phyloP scores from a whole-genome alignment of 37 sponge, comb jelly and placozoan species.

The Geodia barretti region DNA sequence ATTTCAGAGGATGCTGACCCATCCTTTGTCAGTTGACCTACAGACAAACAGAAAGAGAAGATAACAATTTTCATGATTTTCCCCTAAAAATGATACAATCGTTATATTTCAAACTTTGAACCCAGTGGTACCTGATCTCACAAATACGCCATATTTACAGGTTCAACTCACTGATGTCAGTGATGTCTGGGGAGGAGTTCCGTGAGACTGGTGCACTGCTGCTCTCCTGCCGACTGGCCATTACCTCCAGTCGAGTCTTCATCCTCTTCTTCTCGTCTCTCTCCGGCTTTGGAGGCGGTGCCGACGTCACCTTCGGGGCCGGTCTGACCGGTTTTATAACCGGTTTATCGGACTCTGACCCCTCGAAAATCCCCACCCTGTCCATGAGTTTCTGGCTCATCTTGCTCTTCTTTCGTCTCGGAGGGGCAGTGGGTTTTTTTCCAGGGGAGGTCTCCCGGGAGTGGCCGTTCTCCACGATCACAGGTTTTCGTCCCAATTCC shows the following conservation, averaged over 20 bases:
- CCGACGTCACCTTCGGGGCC: background rate
- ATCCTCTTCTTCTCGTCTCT: background rate
- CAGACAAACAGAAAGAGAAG: no score
- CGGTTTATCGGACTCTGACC: background rate
- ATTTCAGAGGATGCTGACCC: background rate
- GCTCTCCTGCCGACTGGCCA: background rate
- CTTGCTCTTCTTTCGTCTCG: conserved; percentile 3
- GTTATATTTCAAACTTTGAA: conserved; percentile 42
- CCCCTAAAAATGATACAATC: conserved; percentile 49
- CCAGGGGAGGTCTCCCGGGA: background rate
- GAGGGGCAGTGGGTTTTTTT: conserved; percentile 2
- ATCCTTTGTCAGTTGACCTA: background rate
- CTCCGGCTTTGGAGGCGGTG: background rate
- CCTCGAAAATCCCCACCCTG: background rate
- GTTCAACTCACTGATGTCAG: background rate
- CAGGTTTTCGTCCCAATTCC: background rate
- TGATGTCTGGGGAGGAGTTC: conserved; percentile 27
- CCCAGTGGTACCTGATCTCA: no score
- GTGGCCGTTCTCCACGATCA: background rate
- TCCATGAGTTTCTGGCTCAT: background rate
- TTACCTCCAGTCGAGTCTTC: background rate
- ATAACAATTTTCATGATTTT: no score
- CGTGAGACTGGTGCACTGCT: conserved; percentile 45
- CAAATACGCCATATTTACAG: no score
- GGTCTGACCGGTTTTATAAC: background rate